Base-by-base conservation (phyloP, 64 coral and sea anemone genomes). In the Montipora capricornis region DNA sequence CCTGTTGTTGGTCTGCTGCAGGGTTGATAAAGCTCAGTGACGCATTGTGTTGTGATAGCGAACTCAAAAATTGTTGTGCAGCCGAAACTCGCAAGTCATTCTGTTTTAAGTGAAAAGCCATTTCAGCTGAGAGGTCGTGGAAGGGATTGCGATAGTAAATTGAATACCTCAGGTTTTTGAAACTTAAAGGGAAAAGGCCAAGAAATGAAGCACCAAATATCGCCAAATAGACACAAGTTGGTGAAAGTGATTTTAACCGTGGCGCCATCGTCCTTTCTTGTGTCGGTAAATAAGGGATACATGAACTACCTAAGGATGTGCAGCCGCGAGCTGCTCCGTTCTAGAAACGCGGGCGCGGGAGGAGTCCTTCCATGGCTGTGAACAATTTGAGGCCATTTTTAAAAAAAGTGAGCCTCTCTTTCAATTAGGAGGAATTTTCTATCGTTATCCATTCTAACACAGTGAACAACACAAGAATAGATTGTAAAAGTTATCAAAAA, bases 61-160 rank as follows among this genome's bases (percentile, higher is more conserved):
- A 50, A 49, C 17, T 68, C 82, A 62, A 86, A 50, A 71, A 86
- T 8, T 86, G 62, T 22, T 44, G 68, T 51, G 82, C 82, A 9
- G 17, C 8, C 0, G 64, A 2, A 68, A 20, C 47, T 11, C 82
- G 82, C 16, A 86, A 22, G 0, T 86, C 66, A 50, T 86, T 86
- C 66, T 86, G 82, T 86, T n/a, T 86, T 1, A 86, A 71, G 71
- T 86, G 82, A 66, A 71, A 86, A 13, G 61, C 82, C 82, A 86
- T 86, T 67, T 70, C 82, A 16, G n/a, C 46, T 20, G 82, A 49
- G 44, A 44, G 49, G 46, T 86, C 71, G 17, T 70, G 19, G 47
- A 86, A 86, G 5, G 64, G 64, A n/a, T 86, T 86, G 45, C 44
- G 82, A 20, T 71, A 86, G 82, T 86, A 86, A 50, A 86, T 4